Percentiles rank a stretch among this genome's conserved stretches.
Evolutionary conservation across 1,140 invertebrate species (phyloP).

Genomic region (Achatina immaculata): DNA sequence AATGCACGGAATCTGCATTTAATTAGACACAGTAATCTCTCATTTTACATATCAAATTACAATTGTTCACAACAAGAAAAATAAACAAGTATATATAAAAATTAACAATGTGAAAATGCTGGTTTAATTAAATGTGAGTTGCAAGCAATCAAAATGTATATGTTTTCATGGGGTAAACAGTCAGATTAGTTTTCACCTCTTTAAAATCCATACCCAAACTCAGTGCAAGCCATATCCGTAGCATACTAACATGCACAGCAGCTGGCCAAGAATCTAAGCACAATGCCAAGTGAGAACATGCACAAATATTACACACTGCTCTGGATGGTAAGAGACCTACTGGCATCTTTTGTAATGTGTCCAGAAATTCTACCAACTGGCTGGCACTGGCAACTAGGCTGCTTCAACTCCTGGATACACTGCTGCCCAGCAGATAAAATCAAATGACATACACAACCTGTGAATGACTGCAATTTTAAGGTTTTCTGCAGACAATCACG

Average conservation of each 20-base stretch:
- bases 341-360: neutral
- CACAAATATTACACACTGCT: neutral
- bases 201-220: neutral
- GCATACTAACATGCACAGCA: neutral
- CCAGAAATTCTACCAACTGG: conserved; percentile 22
- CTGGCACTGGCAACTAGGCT: neutral
- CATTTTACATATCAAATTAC: too few species aligned
- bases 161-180: too few species aligned
- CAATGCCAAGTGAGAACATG: neutral
- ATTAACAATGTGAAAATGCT: too few species aligned
- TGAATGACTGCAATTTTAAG: neutral
- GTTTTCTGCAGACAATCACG: neutral
- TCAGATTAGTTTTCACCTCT: too few species aligned
- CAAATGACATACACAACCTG: neutral
- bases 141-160: too few species aligned
- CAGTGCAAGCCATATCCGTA: neutral
- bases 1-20: too few species aligned
- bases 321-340: neutral
- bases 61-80: too few species aligned
- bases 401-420: neutral
- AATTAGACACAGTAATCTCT: too few species aligned
- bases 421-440: conserved; percentile 20
- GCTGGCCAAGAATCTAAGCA: neutral
- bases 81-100: too few species aligned
- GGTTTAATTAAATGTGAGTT: too few species aligned